Evolutionary conservation across 2,113 vertebrate species (phyloP).

Genomic region (Maylandia zebra): DNA sequence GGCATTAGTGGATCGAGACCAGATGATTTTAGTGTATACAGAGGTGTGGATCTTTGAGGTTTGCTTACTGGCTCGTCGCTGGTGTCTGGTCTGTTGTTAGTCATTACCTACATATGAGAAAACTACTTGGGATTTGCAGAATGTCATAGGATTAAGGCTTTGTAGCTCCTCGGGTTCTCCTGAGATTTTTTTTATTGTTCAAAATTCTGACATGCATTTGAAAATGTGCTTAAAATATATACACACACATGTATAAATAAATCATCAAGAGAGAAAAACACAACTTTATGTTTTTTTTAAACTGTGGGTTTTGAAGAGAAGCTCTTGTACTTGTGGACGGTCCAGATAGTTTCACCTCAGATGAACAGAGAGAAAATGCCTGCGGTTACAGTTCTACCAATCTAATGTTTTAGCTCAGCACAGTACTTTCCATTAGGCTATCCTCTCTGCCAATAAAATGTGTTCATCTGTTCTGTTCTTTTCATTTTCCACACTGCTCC

Average conservation of each 20-base stretch:
- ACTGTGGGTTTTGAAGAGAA: neutral
- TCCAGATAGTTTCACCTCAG: neutral
- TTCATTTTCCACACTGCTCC: constrained; percentile 13
- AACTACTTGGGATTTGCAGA: neutral
- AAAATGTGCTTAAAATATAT: neutral
- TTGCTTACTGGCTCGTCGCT: neutral
- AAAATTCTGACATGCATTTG: neutral
- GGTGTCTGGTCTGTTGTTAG: neutral
- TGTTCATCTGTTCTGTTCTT: neutral
- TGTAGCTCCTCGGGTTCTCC: neutral
- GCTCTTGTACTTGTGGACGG: neutral
- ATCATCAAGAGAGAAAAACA: neutral
- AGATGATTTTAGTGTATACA: neutral
- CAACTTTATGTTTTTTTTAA: neutral
- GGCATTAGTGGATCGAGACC: neutral
- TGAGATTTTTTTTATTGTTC: neutral
- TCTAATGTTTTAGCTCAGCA: neutral
- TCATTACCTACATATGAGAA: neutral
- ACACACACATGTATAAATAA: neutral
- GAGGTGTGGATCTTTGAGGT: neutral
- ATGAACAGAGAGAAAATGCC: neutral
- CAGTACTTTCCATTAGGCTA: neutral
- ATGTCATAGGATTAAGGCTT: neutral
- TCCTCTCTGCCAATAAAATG: constrained; percentile 7
- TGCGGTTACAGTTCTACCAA: neutral